These are phyloP conservation scores for Drosophila yakuba DNA, from an alignment of 1,140 invertebrate genomes.

Conservation along the genomic window DNA sequence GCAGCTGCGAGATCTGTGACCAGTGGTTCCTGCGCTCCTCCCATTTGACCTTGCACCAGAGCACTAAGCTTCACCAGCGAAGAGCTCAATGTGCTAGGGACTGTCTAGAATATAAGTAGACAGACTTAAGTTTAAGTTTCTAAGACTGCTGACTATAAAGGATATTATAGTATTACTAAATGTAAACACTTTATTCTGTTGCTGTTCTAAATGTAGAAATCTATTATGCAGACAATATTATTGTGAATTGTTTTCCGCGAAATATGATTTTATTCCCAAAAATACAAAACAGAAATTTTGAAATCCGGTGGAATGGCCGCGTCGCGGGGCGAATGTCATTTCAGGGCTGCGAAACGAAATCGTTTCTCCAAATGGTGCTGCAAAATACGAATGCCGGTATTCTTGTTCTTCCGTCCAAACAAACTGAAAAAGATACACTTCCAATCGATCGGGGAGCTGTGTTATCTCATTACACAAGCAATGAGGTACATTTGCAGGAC, in stretches of 20 bases:
- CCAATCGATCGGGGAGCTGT: constrained; percentile 1
- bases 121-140: background rate
- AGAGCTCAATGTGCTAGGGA: background rate
- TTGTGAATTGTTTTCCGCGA: too few species aligned
- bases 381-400: constrained; percentile 7
- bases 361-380: too few species aligned
- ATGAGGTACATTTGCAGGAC: constrained; percentile 51
- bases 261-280: too few species aligned
- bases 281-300: background rate
- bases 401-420: constrained; percentile 31
- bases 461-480: background rate
- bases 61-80: constrained; percentile 47
- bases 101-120: background rate
- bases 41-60: constrained; percentile 46
- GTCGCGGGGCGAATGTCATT: background rate
- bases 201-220: too few species aligned
- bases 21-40: constrained; percentile 56
- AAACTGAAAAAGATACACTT: background rate
- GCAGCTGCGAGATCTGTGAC: constrained; percentile 56
- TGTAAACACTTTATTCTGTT: too few species aligned
- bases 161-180: too few species aligned
- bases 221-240: too few species aligned
- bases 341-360: background rate
- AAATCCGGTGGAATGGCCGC: background rate
- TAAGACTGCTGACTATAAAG: background rate